phyloP scores from a whole-genome alignment of 2,888 invertebrate genomes.

The Drosophila merina region DNA sequence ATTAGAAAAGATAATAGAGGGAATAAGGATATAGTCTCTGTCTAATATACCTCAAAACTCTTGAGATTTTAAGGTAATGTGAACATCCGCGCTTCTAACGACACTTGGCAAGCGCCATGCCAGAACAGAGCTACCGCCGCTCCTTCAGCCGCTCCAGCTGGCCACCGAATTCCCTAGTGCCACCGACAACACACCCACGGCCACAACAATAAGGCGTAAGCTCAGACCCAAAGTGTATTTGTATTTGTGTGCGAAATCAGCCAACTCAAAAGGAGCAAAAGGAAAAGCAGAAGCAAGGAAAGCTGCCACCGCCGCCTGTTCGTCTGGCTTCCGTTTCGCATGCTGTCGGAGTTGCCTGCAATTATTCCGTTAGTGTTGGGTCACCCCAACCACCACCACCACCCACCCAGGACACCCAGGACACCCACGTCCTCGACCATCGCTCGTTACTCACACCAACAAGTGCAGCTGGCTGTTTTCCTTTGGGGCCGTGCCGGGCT shows the following conservation, averaged over 20 bases:
- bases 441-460: slow-evolving; percentile 76
- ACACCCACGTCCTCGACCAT: slow-evolving; percentile 18
- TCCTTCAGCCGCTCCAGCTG: background rate
- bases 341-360: slow-evolving; percentile 69
- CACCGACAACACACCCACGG: slow-evolving; percentile 20
- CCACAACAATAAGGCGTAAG: slow-evolving; percentile 52
- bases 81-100: slow-evolving; percentile 50
- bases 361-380: slow-evolving; percentile 77
- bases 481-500: slow-evolving; percentile 19
- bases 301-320: slow-evolving; percentile 72
- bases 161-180: background rate
- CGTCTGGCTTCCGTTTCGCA: slow-evolving; percentile 69
- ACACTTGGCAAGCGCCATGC: slow-evolving; percentile 52
- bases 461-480: slow-evolving; percentile 68
- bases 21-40: background rate
- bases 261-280: slow-evolving; percentile 54
- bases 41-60: slow-evolving; percentile 13
- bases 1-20: no score
- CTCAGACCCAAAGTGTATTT: slow-evolving; percentile 23
- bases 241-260: slow-evolving; percentile 60
- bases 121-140: slow-evolving; percentile 39
- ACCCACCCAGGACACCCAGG: slow-evolving; percentile 6
- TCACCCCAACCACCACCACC: slow-evolving; percentile 42
- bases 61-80: slow-evolving; percentile 22
- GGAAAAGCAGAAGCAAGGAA: slow-evolving; percentile 26